Conservation (phyloP, 1,140 invertebrate species). For the Frieseomelitta varia region DNA sequence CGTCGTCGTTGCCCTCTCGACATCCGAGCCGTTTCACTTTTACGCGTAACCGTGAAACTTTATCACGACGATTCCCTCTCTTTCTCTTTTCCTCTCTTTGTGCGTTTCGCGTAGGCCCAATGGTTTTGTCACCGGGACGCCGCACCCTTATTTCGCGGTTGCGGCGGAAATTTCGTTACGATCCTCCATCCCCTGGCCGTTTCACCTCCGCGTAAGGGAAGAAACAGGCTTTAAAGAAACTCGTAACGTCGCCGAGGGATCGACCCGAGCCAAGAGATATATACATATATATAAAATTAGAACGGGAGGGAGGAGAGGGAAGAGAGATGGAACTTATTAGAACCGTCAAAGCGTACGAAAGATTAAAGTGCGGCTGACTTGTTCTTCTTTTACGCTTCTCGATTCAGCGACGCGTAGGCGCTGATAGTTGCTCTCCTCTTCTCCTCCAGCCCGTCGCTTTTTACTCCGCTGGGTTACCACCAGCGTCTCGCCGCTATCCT, state of each 20-base stretch:
- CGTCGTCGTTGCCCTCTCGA: not conserved
- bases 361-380: constrained; percentile 37
- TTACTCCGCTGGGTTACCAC: not conserved
- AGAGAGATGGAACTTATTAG: constrained; percentile 30
- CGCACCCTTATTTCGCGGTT: constrained; percentile 17
- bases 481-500: not conserved
- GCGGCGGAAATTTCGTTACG: constrained; percentile 42
- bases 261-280: not conserved
- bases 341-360: constrained; percentile 51
- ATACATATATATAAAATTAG: constrained; percentile 23
- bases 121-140: not conserved
- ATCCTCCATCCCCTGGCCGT: not conserved
- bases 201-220: constrained; percentile 3
- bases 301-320: not conserved
- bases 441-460: too few species aligned
- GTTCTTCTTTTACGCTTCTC: constrained; percentile 18
- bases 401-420: constrained; percentile 23
- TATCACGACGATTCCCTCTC: constrained; percentile 2
- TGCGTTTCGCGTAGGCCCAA: not conserved
- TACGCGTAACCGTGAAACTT: constrained; percentile 41
- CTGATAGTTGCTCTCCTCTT: constrained; percentile 13
- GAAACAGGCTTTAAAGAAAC: constrained; percentile 40
- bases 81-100: not conserved
- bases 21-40: not conserved
- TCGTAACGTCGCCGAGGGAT: constrained; percentile 28